phyloP scores from a whole-genome alignment of 2,113 vertebrate genomes.

The Perca flavescens region DNA sequence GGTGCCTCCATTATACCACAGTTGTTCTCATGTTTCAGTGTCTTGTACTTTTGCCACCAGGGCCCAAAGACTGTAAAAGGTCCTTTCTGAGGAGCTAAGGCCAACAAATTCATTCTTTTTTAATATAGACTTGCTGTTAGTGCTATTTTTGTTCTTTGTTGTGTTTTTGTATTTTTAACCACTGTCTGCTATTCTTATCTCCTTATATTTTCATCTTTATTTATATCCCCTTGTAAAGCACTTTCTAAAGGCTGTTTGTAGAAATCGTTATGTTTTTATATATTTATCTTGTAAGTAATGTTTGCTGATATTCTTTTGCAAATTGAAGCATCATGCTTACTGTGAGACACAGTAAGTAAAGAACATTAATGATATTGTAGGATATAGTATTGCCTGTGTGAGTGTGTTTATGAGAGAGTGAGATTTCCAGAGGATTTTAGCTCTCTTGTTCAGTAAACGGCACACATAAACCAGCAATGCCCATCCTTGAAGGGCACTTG shows the following conservation, averaged over 20 bases:
- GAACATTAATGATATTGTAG: background rate
- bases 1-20: background rate
- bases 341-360: background rate
- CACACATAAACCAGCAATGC: slow-evolving; percentile 8
- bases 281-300: background rate
- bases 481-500: slow-evolving; percentile 49
- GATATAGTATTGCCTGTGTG: background rate
- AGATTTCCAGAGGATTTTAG: background rate
- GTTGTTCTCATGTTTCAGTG: slow-evolving; percentile 9
- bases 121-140: slow-evolving; percentile 3
- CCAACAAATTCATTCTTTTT: background rate
- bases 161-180: slow-evolving; percentile 24
- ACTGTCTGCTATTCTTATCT: background rate
- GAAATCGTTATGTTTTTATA: background rate
- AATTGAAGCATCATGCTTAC: background rate
- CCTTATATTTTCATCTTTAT: slow-evolving; percentile 19
- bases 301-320: background rate
- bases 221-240: background rate
- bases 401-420: background rate
- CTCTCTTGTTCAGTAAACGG: slow-evolving; percentile 26
- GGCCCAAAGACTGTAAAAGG: background rate
- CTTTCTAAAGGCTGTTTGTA: slow-evolving; percentile 13
- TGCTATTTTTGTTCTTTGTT: slow-evolving; percentile 1
- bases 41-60: slow-evolving; percentile 12
- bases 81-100: background rate